Evolutionary conservation across 2,797 vertebrate genomes (phyloP).

Genomic region (Lacerta bilineata): DNA sequence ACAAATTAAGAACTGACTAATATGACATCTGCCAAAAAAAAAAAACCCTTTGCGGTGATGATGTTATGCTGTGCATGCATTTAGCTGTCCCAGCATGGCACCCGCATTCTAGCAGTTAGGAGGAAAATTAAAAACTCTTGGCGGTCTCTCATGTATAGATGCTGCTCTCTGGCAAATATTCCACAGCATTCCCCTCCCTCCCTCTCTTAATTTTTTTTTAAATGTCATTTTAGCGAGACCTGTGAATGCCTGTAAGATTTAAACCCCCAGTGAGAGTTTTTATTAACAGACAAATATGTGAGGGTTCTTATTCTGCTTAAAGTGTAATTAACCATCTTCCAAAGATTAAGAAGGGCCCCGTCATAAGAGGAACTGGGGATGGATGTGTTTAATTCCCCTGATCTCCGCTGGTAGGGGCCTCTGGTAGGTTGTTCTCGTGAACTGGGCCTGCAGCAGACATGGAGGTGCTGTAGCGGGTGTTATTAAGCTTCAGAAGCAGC

Average conservation of each 20-base stretch:
- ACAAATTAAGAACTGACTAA: conserved; percentile 50
- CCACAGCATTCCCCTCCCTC: conserved; percentile 40
- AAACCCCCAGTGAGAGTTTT: conserved; percentile 75
- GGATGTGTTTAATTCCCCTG: conserved; percentile 69
- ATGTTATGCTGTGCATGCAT: conserved; percentile 65
- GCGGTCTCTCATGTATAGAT: conserved; percentile 65
- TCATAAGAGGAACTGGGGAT: conserved; percentile 68
- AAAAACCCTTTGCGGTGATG: conserved; percentile 43
- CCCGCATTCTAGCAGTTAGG: conserved; percentile 65
- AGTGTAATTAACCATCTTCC: conserved; percentile 76
- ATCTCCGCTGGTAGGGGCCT: conserved; percentile 65
- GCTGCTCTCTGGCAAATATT: conserved; percentile 63
- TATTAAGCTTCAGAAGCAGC: conserved; percentile 53
- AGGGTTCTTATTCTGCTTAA: conserved; percentile 71
- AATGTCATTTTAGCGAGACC: conserved; percentile 69
- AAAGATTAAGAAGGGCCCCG: conserved; percentile 71
- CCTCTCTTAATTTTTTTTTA: neutral
- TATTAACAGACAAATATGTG: conserved; percentile 76
- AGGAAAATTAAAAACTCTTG: conserved; percentile 76
- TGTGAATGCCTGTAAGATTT: conserved; percentile 70
- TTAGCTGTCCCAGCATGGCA: conserved; percentile 68
- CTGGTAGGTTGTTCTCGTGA: conserved; percentile 57
- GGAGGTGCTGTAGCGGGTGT: conserved; percentile 36
- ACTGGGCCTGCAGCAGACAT: conserved; percentile 48
- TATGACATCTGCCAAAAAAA: conserved; percentile 52